Evolutionary conservation across 2,113 vertebrate species (phyloP).

Genomic region (Dolichotis patagonum): DNA sequence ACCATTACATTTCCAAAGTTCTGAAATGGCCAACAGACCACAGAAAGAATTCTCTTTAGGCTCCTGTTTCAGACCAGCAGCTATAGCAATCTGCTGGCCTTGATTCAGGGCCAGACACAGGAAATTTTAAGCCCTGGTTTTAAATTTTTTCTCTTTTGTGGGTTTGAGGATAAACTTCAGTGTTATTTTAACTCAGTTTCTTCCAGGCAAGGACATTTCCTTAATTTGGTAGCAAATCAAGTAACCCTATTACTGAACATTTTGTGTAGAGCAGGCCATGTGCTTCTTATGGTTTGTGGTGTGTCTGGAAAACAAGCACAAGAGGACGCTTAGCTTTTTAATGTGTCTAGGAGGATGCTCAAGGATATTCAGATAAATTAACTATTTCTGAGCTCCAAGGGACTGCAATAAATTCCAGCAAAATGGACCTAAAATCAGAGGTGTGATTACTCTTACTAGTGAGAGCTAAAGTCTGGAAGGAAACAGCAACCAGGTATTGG

Average conservation of each 20-base stretch:
- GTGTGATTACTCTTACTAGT: not conserved
- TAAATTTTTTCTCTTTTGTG: constrained; percentile 64
- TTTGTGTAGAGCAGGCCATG: not conserved
- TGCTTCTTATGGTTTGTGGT: not conserved
- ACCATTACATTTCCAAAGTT: no score
- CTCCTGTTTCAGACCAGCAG: no score
- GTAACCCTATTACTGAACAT: constrained; percentile 17
- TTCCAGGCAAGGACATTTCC: constrained; percentile 65
- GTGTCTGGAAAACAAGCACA: not conserved
- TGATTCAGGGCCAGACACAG: no score
- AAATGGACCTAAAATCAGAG: constrained; percentile 10
- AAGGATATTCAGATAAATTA: not conserved
- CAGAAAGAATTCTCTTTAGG: no score
- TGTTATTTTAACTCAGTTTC: constrained; percentile 72
- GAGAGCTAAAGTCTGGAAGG: not conserved
- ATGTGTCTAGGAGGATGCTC: not conserved
- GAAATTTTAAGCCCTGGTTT: constrained; percentile 56
- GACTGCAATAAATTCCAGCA: constrained; percentile 7
- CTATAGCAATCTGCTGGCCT: no score
- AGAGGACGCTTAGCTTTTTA: not conserved
- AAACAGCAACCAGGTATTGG: not conserved
- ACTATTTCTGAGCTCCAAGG: not conserved
- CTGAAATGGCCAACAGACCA: no score
- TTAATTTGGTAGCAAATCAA: constrained; percentile 65
- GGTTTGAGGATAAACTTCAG: constrained; percentile 61